Percentiles rank a stretch among this genome's conserved stretches.
phyloP scores from a whole-genome alignment of 2,113 vertebrate genomes.

The Upupa epops region DNA sequence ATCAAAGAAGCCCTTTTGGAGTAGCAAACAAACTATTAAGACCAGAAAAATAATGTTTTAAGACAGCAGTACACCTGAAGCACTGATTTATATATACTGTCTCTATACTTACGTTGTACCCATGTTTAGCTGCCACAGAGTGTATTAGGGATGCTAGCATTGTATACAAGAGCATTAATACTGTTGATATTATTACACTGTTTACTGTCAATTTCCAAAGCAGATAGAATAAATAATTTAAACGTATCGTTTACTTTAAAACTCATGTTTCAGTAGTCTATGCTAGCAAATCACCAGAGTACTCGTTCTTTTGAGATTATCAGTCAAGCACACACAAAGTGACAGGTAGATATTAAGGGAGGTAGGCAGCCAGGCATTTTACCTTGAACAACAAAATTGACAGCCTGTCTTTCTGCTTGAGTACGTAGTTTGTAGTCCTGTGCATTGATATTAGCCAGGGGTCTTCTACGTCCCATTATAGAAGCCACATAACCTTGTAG shows the following conservation, averaged over 20 bases:
- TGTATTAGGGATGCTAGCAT: neutral
- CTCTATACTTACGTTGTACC: neutral
- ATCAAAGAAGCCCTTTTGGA: neutral
- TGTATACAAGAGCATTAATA: neutral
- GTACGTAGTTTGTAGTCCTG: slow-evolving; percentile 78
- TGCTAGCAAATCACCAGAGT: neutral
- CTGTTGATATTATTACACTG: neutral
- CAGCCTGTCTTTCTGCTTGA: slow-evolving; percentile 90
- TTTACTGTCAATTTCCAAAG: neutral
- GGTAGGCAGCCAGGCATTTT: neutral
- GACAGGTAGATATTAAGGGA: neutral
- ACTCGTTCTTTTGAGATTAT: neutral
- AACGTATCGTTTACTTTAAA: neutral
- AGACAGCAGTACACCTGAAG: neutral
- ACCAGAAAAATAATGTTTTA: neutral
- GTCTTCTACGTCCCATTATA: slow-evolving; percentile 86
- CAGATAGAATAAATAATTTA: neutral
- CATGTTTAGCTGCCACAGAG: neutral
- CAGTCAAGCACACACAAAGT: neutral
- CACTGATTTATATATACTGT: neutral
- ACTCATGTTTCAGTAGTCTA: neutral
- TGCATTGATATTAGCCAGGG: slow-evolving; percentile 80
- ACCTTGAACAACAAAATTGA: slow-evolving; percentile 96
- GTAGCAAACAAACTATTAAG: neutral
- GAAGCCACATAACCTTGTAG: slow-evolving; percentile 84